Evolutionary conservation across 2,888 invertebrate species (phyloP).

Genomic region (Listrodromus nycthemerus): DNA sequence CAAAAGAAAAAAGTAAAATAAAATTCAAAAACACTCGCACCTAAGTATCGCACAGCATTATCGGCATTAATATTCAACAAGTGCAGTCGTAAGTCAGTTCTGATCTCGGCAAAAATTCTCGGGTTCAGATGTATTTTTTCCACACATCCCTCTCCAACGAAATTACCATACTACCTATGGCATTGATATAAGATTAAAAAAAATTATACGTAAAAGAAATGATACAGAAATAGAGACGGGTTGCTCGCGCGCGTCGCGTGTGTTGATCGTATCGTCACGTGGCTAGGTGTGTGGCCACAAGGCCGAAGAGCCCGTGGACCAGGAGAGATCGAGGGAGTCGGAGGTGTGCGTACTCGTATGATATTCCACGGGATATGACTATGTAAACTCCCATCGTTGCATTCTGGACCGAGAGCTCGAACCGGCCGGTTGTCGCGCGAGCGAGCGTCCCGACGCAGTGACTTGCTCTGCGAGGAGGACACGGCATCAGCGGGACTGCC

Average conservation of each 20-base stretch:
- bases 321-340: slow-evolving; percentile 38
- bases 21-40: not conserved
- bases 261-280: slow-evolving; percentile 74
- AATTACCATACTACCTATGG: slow-evolving; percentile 57
- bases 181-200: slow-evolving; percentile 33
- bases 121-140: not conserved
- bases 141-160: slow-evolving; percentile 21
- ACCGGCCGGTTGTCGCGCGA: slow-evolving; percentile 29
- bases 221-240: slow-evolving; percentile 39
- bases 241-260: slow-evolving; percentile 56
- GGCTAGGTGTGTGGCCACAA: slow-evolving; percentile 66
- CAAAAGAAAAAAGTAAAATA: not conserved
- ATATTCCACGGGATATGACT: slow-evolving; percentile 16
- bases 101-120: not conserved
- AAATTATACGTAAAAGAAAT: not conserved
- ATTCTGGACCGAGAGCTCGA: slow-evolving; percentile 16
- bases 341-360: slow-evolving; percentile 48
- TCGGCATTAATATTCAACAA: not conserved
- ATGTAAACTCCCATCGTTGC: slow-evolving; percentile 13
- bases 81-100: slow-evolving; percentile 7
- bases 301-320: slow-evolving; percentile 56
- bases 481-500: slow-evolving; percentile 66
- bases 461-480: slow-evolving; percentile 38
- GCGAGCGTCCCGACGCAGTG: slow-evolving; percentile 40
- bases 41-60: not conserved